Percentiles rank a stretch among this genome's conserved stretches.
These are phyloP conservation scores for Struthidea cinerea DNA, from an alignment of 2,113 vertebrate genomes.

Conservation along the genomic window DNA sequence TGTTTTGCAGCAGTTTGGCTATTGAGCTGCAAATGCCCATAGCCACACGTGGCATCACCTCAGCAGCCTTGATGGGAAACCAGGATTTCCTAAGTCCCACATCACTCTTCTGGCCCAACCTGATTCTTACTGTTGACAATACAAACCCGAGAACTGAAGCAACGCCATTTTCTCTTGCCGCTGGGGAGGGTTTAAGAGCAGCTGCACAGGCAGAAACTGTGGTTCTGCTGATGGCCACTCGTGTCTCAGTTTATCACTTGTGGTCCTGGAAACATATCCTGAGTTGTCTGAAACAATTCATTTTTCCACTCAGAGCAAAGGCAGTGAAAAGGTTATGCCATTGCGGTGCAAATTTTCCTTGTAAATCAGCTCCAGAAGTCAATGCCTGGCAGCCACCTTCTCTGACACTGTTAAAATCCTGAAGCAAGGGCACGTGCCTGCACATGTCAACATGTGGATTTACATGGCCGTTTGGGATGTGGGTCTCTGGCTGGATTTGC, in stretches of 20 bases:
- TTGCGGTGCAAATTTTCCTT: background rate
- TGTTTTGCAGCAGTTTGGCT: background rate
- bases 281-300: slow-evolving; percentile 26
- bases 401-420: background rate
- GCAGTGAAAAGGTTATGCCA: slow-evolving; percentile 43
- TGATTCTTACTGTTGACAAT: background rate
- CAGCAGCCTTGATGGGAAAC: background rate
- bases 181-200: background rate
- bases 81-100: background rate
- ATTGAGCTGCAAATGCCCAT: background rate
- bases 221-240: background rate
- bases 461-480: background rate
- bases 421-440: background rate
- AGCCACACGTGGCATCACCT: background rate
- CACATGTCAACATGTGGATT: background rate
- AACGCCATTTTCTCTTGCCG: background rate
- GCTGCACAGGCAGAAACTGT: background rate
- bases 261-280: background rate
- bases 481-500: background rate
- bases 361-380: slow-evolving; percentile 27
- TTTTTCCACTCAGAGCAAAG: slow-evolving; percentile 16
- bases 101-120: background rate
- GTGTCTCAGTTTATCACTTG: slow-evolving; percentile 13
- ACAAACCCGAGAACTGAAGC: background rate
- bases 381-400: background rate